Evolutionary conservation across 2,888 invertebrate species (phyloP).

Genomic region (Ectobius pallidus): DNA sequence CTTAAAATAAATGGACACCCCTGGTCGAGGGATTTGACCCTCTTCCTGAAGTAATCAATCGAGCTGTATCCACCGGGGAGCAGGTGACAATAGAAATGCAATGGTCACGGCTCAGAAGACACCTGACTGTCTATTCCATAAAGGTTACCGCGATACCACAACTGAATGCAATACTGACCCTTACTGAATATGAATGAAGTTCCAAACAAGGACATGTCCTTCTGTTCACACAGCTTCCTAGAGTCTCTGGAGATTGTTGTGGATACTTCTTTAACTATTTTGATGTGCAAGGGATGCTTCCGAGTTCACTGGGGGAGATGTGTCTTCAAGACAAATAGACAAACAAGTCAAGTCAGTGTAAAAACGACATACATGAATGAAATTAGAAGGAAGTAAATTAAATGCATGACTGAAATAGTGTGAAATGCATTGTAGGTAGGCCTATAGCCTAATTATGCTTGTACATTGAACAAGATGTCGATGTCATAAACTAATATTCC

Average conservation of each 20-base stretch:
- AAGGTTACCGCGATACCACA: not conserved
- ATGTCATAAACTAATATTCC: too few species aligned
- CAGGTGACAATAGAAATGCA: not conserved
- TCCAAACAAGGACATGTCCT: too few species aligned
- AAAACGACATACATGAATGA: too few species aligned
- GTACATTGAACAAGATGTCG: too few species aligned
- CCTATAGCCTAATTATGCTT: too few species aligned
- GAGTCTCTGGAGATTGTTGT: not conserved
- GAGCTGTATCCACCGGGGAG: conserved; percentile 3
- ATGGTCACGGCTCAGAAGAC: conserved; percentile 4
- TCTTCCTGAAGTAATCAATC: conserved; percentile 7
- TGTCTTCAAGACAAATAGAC: not conserved
- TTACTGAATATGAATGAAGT: not conserved
- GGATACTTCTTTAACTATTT: too few species aligned
- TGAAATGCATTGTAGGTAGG: too few species aligned
- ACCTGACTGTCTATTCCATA: not conserved
- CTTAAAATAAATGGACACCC: too few species aligned
- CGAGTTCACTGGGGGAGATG: not conserved
- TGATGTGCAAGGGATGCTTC: conserved; percentile 1
- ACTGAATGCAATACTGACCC: not conserved
- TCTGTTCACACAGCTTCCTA: too few species aligned
- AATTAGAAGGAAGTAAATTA: too few species aligned
- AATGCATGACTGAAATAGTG: too few species aligned
- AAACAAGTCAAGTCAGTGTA: too few species aligned
- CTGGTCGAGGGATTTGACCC: not conserved